phyloP scores from a whole-genome alignment of 2,113 vertebrate species.

The Geothlypis trichas region DNA sequence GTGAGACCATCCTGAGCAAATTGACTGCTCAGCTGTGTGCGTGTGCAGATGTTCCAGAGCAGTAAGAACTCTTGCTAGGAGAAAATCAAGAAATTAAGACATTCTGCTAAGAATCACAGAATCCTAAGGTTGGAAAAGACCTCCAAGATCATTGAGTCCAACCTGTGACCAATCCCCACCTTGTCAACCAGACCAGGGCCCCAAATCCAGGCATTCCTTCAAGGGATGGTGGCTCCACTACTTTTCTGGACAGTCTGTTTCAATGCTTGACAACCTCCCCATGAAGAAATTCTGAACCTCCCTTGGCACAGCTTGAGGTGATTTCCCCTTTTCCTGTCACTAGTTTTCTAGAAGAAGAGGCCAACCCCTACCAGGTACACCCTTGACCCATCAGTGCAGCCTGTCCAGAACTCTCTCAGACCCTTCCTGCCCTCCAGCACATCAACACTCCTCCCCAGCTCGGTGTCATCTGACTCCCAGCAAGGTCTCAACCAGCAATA shows the following conservation, averaged over 20 bases:
- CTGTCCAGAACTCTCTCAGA: not conserved
- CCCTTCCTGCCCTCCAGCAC: not conserved
- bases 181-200: not conserved
- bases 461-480: not conserved
- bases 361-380: not conserved
- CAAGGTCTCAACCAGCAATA: not conserved
- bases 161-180: not conserved
- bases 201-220: not conserved
- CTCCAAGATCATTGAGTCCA: not conserved
- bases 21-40: not conserved
- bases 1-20: not conserved
- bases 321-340: not conserved
- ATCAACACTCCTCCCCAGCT: not conserved
- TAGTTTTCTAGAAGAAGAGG: not conserved
- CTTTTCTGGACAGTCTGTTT: not conserved
- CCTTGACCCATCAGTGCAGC: not conserved
- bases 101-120: not conserved
- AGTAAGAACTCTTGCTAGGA: not conserved
- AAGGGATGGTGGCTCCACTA: not conserved
- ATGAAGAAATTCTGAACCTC: not conserved
- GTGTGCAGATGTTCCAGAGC: not conserved
- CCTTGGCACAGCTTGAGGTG: not conserved
- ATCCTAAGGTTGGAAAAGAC: not conserved
- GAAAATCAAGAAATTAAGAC: not conserved
- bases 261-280: not conserved